A percentile compares a stretch with the other conserved stretches of the same genome.
Evolutionary conservation across 2,797 vertebrate genomes (phyloP).

Genomic region (Pangasius sanitwongsei): DNA sequence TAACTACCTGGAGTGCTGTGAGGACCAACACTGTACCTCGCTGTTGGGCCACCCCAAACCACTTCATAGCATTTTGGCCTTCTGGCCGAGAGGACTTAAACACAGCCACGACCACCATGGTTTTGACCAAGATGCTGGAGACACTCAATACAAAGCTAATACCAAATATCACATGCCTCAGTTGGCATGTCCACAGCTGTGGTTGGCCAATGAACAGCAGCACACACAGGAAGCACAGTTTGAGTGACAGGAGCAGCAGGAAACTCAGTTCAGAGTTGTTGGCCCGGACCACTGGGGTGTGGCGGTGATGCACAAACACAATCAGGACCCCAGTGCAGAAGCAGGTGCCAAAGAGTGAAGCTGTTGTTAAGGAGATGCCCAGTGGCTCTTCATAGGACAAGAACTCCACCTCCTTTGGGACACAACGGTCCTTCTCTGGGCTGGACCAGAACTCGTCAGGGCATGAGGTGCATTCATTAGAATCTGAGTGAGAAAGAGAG

Average conservation of each 20-base stretch:
- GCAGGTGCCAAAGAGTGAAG: constrained; percentile 62
- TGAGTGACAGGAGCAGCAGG: constrained; percentile 42
- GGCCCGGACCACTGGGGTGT: constrained; percentile 70
- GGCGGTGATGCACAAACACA: constrained; percentile 60
- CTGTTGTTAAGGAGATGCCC: constrained; percentile 70
- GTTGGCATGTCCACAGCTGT: constrained; percentile 51
- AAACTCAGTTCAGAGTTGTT: constrained; percentile 72
- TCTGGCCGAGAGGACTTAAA: constrained; percentile 53
- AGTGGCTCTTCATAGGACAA: constrained; percentile 74
- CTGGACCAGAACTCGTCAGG: constrained; percentile 76
- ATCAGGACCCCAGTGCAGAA: constrained; percentile 60
- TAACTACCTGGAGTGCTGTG: constrained; percentile 49
- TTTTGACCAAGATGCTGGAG: constrained; percentile 61
- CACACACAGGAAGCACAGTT: constrained; percentile 48
- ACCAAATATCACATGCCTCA: constrained; percentile 54
- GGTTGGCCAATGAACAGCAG: constrained; percentile 56
- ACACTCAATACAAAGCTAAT: constrained; percentile 57
- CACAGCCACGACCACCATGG: constrained; percentile 55
- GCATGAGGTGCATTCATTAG: constrained; percentile 68
- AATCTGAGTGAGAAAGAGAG: constrained; percentile 55
- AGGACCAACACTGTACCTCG: constrained; percentile 50
- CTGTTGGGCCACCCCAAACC: constrained; percentile 56
- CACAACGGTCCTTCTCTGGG: constrained; percentile 58
- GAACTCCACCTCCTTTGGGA: constrained; percentile 71
- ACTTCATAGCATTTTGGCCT: constrained; percentile 50